Base-by-base conservation (phyloP, 2,797 vertebrate species). In the Tarsius wallacei region DNA sequence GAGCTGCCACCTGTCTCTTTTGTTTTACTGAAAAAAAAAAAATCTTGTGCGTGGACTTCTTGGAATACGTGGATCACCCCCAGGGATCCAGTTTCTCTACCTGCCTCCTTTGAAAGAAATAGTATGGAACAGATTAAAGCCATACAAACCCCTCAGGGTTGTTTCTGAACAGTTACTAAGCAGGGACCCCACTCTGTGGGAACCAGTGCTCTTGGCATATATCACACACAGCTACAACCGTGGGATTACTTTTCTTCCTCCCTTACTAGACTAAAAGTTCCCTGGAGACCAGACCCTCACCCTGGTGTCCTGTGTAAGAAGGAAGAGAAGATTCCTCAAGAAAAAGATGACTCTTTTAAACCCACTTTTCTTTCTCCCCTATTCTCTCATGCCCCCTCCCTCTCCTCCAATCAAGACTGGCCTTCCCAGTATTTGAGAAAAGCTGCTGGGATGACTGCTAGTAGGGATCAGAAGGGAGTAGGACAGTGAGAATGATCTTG, bases 1-100 rank as follows among this genome's bases (percentile, higher is more conserved):
- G 24, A 71, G 16, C 33, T 24, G 47, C 28, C 13, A 63, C 31
- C 2, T 33, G 31, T 4, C 49, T 70, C 68, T 51, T 64, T 81
- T 55, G 16, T 47, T 82, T 92, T 77, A 47, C 49, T 51, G 71
- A 82, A 31, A 42, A 94, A 96, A 64, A 42, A 94, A 96, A 64
- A 0, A 8, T 33, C 76, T 74, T 90, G 12, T 70, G 21, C 64
- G 49, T 76, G 36, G 8, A 14, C 26, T 24, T 90, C 47, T 71
- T 24, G 33, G 33, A 82, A 86, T 17, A 33, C 33, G 77, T 16
- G 9, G 51, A 64, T 17, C 11, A 82, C 21, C 15, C 42, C 11
- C 26, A 85, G n/a, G 53, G 66, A 61, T 28, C 33, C 31, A 71
- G 47, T 87, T 83, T 49, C 68, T 90, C 1, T 33, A 57, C 31